Evolutionary conservation across 2,113 vertebrate species (phyloP), one percentile per base, ranked within the genome.

Genomic region (Dendropsophus ebraccatus): DNA sequence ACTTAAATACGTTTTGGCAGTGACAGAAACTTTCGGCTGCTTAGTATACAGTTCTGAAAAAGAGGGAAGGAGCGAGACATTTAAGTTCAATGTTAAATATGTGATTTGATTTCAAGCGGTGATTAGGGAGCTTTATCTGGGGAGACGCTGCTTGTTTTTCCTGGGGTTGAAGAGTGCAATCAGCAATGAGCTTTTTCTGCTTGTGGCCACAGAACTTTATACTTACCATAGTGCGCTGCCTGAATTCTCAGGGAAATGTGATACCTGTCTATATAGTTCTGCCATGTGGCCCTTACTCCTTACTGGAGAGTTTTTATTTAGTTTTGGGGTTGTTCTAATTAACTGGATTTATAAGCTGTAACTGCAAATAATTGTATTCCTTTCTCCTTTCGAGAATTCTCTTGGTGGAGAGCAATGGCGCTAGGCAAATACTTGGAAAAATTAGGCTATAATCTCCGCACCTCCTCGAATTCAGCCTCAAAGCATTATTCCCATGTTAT

Each of bases 1-100:
- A 87, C 50, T 83, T 78, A 88, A 88, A 88, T 80, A 75, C 87
- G 91, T 89, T 89, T 86, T 90, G 86, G 84, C 87, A 86, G 72
- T 73, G 76, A 56, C 88, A 84, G 73, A 88, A 0, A 88, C 90
- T 84, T 72, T 45, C 87, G 84, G 62, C 85, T 88, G 76, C 62
- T 35, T 92, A 89, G 82, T 50, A 41, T 67, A 87, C 88, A 37
- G 52, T 77, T 88, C 88, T 89, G 58, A 81, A 90, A 87, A 87
- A 89, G 87, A 87, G 84, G 88, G 87, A 60, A 0, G 50, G 81
- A 88, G 82, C 85, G 73, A 88, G 87, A 73, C 86, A 87, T 87
- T 90, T 90, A 85, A 73, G 84, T 84, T 84, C 77, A 81, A 81
- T 54, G 70, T 74, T 56, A 74, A 65, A 77, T 70, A 85, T 79